A percentile compares a stretch with the other conserved stretches of the same genome.
phyloP scores from a whole-genome alignment of 2,113 vertebrate genomes.

The Hypomesus transpacificus region DNA sequence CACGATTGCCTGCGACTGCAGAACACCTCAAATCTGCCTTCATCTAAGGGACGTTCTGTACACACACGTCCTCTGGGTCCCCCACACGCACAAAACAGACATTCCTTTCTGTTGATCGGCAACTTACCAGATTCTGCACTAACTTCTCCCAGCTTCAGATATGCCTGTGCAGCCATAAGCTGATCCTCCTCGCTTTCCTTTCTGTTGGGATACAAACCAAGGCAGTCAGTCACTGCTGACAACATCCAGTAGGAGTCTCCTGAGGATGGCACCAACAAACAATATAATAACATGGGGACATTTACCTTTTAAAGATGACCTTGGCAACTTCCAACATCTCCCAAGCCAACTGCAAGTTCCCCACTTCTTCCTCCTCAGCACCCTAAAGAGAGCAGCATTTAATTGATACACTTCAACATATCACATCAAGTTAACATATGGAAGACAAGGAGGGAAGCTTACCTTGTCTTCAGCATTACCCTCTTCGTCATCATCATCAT shows the following conservation, averaged over 20 bases:
- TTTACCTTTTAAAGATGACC: conserved; percentile 93
- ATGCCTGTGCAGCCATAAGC: conserved; percentile 90
- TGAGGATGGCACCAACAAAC: too few relatives aligned
- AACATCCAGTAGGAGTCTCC: neutral
- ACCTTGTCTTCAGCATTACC: conserved; percentile 67
- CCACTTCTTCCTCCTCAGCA: conserved; percentile 86
- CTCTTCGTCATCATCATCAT: conserved; percentile 79
- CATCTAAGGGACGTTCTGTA: neutral
- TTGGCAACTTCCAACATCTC: conserved; percentile 97
- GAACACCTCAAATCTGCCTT: neutral
- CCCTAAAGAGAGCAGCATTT: conserved; percentile 68
- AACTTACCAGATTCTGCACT: conserved; percentile 88
- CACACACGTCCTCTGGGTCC: too few relatives aligned
- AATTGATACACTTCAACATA: neutral
- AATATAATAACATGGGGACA: neutral
- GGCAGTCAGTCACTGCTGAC: neutral
- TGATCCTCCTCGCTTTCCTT: conserved; percentile 86
- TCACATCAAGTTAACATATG: neutral
- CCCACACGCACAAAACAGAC: too few relatives aligned
- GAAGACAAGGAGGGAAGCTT: neutral
- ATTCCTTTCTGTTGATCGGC: neutral
- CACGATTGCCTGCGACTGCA: neutral
- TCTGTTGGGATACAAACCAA: conserved; percentile 57
- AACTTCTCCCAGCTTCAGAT: conserved; percentile 94
- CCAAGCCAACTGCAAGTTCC: conserved; percentile 94